Base-by-base conservation (phyloP, 1,140 invertebrate genomes). In the Heterodera carotae region DNA sequence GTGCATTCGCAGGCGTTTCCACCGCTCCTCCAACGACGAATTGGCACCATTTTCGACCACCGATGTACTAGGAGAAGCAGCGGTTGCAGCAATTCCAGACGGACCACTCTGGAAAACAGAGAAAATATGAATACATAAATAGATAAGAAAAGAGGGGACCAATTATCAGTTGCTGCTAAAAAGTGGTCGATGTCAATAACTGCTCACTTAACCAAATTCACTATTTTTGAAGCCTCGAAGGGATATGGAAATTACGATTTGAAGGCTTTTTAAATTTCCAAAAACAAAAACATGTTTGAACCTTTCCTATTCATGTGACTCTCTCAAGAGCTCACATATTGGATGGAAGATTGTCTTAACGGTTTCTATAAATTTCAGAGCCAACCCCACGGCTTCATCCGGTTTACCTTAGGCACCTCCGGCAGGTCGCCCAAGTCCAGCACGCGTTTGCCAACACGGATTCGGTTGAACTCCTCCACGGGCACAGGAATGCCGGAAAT, bases 371-470 rank as follows among this genome's bases (percentile, higher is more conserved):
- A n/a, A n/a, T n/a, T 39, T 1, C 15, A 10, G 39, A 0, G 7
- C 39, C 8, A 27, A 70, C 48, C 8, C 79, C 53, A 60, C 60
- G 43, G n/a, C n/a, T 12, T 43, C 31, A 31, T 43, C 39, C 39
- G 3, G 15, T n/a, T 43, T 56, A 56, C 48, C 15, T 69, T 56
- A 0, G 81, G 81, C 15, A 84, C 82, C 48, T 83, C 81, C 15
- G 81, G 81, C 12, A 83, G 36, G 43, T 79, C 77, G 33, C 60
- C 71, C 12, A 83, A 75, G 64, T 83, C 77, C 12, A 82, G 27
- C 59, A 83, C 81, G 53, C 71, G 80, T 27, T 82, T 77, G 27
- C 77, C 77, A 1, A 82, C 33, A 60, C 77, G 71, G 25, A 82
- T 77, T 18, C 74, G 56, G 64, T 82, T 82, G 15, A 56, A 68